Evolutionary conservation across 2,113 vertebrate genomes (phyloP), one percentile per base, ranked within the genome.

Genomic region (Hippopotamus amphibius): DNA sequence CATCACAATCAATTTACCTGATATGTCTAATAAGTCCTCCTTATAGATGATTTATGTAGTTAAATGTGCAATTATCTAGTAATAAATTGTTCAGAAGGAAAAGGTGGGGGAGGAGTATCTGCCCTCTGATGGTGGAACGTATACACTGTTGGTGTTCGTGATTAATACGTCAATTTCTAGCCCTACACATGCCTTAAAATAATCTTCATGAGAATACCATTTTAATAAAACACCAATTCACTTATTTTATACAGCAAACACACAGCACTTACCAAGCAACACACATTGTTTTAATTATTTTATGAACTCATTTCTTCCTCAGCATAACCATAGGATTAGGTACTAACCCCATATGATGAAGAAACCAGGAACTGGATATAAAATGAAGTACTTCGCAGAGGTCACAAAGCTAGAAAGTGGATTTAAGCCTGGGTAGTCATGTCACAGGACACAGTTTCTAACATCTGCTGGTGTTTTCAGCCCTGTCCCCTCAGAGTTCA

Each of bases 71-170:
- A 74, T 90, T 65, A 48, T 30, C 33, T 84, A 81, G 68, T 55
- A 87, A 92, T 71, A 74, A 77, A 90, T 80, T 90, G 6, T 48
- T 80, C 17, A 65, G 74, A 66, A 83, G 28, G 53, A 93, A n/a
- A 85, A 84, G 50, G 72, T 12, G 50, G 26, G 19, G 19, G 22
- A 71, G 26, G 55, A 46, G 28, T 69, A 59, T 61, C 48, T 96
- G 33, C 71, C 61, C 41, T 77, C 59, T 53, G 43, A 88, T 26
- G 26, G 28, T 28, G 41, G 76, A 93, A 96, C 48, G 1, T 30
- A 80, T 19, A 65, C 7, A 11, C 10, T n/a, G 11, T 43, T 90
- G 13, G 7, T 13, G 33, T 65, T 43, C 66, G 2, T 61, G 17
- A 94, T 68, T 69, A 72, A 80, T 8, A 80, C 61, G 11, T 16